Conservation (phyloP, 2,888 invertebrate genomes). For the Pinctada fucata region DNA sequence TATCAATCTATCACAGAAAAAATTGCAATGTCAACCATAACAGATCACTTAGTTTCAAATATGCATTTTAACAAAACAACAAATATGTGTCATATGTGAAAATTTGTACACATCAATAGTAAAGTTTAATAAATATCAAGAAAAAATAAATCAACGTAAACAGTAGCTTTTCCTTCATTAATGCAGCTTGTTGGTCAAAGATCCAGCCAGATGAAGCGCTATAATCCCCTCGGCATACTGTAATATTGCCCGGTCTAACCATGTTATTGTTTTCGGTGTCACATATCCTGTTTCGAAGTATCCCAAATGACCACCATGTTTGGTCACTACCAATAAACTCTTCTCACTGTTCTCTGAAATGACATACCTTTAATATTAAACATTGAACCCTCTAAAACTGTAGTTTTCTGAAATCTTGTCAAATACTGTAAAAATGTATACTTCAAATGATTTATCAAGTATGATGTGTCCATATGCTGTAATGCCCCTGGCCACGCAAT, state of each 20-base stretch:
- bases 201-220: slow-evolving; percentile 1
- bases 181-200: not conserved
- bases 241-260: slow-evolving; percentile 93
- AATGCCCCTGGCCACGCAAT: too few species aligned
- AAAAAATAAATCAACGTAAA: not conserved
- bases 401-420: not conserved
- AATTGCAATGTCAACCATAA: too few species aligned
- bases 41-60: too few species aligned
- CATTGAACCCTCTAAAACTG: too few species aligned
- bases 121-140: not conserved
- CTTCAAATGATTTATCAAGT: not conserved
- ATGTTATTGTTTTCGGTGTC: slow-evolving; percentile 92
- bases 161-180: not conserved
- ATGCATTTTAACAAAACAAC: too few species aligned
- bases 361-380: too few species aligned
- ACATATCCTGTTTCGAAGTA: slow-evolving; percentile 94
- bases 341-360: slow-evolving; percentile 68
- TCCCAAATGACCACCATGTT: slow-evolving; percentile 95
- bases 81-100: too few species aligned
- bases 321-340: slow-evolving; percentile 86
- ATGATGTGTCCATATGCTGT: too few species aligned
- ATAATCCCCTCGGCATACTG: slow-evolving; percentile 82
- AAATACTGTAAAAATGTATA: not conserved
- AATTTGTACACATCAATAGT: too few species aligned
- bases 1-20: too few species aligned